Base-by-base conservation (phyloP, 2,888 invertebrate genomes). In the Epinotia brunnichana region DNA sequence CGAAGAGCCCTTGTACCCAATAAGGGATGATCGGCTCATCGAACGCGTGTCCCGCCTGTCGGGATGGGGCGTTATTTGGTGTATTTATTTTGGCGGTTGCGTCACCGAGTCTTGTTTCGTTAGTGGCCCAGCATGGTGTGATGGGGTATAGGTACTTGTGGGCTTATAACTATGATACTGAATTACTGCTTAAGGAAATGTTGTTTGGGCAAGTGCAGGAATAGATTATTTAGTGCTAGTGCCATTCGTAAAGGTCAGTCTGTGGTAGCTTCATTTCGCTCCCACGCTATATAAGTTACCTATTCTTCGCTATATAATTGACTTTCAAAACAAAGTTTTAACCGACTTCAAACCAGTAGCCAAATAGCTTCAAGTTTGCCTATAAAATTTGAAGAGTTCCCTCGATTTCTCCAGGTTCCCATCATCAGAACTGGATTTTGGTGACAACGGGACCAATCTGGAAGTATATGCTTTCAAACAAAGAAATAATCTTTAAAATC, bases 1-100 rank as follows among this genome's bases (percentile, higher is more conserved):
- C 82, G 85, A 86, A 89, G 86, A 87, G 90, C 88, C 87, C 90
- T 90, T 90, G 90, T 90, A 87, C 78, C 88, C 87, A 90, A 91
- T 92, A 89, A 87, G 88, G 88, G 86, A 77, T 80, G 80, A 73
- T 73, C 73, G 69, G 29, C 64, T 74, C 80, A 85, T 87, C 81
- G 79, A 76, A 85, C 81, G 82, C 83, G 78, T 89, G 88, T 90
- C 81, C 81, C 78, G 84, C 87, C 88, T 90, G 90, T 90, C 90
- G 89, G 90, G 79, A 84, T 83, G 81, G 84, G 83, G 81, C 81
- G 81, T 81, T 83, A 87, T 85, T 83, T 77, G 80, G 74, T 80
- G 81, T 90, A 89, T 90, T 90, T 90, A 84, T 82, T 83, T 80
- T 81, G 79, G 79, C 78, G 79, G 74, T 60, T 68, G 48, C 74